Evolutionary conservation across 2,888 invertebrate species (phyloP).

Genomic region (Phanerotoma sp.): DNA sequence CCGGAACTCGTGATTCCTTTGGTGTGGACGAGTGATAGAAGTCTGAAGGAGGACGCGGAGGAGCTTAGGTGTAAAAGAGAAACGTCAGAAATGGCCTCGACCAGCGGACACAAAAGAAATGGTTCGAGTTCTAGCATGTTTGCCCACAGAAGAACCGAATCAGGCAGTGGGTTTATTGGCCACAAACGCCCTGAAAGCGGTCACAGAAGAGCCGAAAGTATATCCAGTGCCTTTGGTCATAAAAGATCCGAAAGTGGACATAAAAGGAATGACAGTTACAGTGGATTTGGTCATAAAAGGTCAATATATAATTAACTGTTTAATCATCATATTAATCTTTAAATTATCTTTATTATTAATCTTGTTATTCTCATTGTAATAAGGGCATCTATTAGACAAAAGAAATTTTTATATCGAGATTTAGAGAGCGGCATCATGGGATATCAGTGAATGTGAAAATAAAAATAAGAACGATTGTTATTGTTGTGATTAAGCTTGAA

Average conservation of each 20-base stretch:
- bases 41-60: background rate
- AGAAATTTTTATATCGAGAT: too few species aligned
- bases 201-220: constrained; percentile 54
- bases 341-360: too few species aligned
- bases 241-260: constrained; percentile 51
- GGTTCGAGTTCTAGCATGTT: constrained; percentile 54
- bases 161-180: constrained; percentile 49
- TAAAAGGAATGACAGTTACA: constrained; percentile 48
- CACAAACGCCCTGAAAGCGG: constrained; percentile 52
- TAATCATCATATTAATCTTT: too few species aligned
- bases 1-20: constrained; percentile 15
- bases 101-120: constrained; percentile 52
- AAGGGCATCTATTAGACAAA: background rate
- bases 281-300: constrained; percentile 52
- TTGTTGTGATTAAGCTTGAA: background rate
- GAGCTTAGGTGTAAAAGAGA: background rate
- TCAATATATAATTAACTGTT: too few species aligned
- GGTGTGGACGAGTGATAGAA: constrained; percentile 4
- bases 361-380: too few species aligned
- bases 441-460: too few species aligned
- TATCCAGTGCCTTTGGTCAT: constrained; percentile 55
- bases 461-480: background rate
- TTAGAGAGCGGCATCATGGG: too few species aligned
- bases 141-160: constrained; percentile 50
- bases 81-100: constrained; percentile 41